Evolutionary conservation across 2,888 invertebrate genomes (phyloP).

Genomic region (Caenorhabditis sp.): DNA sequence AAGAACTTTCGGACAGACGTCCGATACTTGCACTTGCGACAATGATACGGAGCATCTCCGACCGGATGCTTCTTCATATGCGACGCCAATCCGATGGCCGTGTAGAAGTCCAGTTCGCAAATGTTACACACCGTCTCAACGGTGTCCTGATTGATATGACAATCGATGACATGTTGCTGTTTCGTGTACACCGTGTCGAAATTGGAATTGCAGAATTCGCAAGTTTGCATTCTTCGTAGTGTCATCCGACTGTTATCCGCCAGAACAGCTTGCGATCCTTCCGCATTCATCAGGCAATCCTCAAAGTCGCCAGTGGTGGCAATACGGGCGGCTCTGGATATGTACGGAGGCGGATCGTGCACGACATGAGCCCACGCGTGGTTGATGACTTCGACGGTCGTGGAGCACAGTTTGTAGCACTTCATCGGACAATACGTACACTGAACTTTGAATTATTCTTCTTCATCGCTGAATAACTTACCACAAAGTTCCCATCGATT

Average conservation of each 20-base stretch:
- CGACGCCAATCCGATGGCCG: background rate
- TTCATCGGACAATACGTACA: slow-evolving; percentile 40
- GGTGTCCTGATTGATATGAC: slow-evolving; percentile 17
- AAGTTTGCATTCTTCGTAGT: slow-evolving; percentile 31
- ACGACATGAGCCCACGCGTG: slow-evolving; percentile 52
- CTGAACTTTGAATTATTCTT: slow-evolving; percentile 17
- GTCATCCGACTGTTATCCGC: slow-evolving; percentile 11
- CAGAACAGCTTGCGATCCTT: background rate
- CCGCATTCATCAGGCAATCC: background rate
- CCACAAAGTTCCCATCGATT: slow-evolving; percentile 55
- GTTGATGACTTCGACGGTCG: slow-evolving; percentile 36
- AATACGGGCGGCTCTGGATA: too few relatives aligned
- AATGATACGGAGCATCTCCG: slow-evolving; percentile 67
- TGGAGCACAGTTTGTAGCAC: slow-evolving; percentile 33
- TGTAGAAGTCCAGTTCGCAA: slow-evolving; percentile 50
- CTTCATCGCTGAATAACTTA: background rate
- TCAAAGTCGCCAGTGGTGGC: background rate
- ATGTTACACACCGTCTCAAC: slow-evolving; percentile 34
- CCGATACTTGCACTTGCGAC: slow-evolving; percentile 62
- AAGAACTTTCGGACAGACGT: slow-evolving; percentile 55
- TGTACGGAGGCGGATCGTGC: slow-evolving; percentile 23
- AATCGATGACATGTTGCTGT: slow-evolving; percentile 3
- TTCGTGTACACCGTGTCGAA: slow-evolving; percentile 23
- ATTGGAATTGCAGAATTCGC: slow-evolving; percentile 23
- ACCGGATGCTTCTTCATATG: slow-evolving; percentile 49